Evolutionary conservation across 23 tunicate species (phyloP).

Genomic region (Trididemnum nubilum): DNA sequence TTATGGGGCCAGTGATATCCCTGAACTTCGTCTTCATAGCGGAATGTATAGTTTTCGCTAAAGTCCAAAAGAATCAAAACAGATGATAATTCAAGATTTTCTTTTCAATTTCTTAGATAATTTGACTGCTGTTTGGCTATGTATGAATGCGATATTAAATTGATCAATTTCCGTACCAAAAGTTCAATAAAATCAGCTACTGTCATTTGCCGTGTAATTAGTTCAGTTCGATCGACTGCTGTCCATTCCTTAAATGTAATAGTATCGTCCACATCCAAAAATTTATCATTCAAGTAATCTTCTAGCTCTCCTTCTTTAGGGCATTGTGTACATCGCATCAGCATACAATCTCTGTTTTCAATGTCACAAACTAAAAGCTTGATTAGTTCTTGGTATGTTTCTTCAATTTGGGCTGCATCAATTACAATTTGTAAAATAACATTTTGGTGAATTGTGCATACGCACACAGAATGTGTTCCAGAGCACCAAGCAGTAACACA

Average conservation of each 20-base stretch:
- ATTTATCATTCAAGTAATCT: no score
- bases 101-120: no score
- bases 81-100: no score
- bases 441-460: neutral
- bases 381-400: neutral
- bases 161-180: no score
- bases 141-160: neutral
- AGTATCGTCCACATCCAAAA: neutral
- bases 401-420: neutral
- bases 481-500: neutral
- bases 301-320: neutral
- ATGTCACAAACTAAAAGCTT: neutral
- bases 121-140: no score
- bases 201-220: neutral
- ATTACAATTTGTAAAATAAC: neutral
- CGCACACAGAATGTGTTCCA: neutral
- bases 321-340: neutral
- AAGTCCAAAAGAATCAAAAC: no score
- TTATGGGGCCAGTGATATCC: no score
- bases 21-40: no score
- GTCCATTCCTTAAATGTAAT: neutral
- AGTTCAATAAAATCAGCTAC: neutral
- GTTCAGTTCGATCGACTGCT: neutral
- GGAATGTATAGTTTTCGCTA: no score
- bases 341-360: neutral